These are phyloP conservation scores for Dioctria linearis DNA, from an alignment of 2,888 invertebrate genomes.

Conservation along the genomic window DNA sequence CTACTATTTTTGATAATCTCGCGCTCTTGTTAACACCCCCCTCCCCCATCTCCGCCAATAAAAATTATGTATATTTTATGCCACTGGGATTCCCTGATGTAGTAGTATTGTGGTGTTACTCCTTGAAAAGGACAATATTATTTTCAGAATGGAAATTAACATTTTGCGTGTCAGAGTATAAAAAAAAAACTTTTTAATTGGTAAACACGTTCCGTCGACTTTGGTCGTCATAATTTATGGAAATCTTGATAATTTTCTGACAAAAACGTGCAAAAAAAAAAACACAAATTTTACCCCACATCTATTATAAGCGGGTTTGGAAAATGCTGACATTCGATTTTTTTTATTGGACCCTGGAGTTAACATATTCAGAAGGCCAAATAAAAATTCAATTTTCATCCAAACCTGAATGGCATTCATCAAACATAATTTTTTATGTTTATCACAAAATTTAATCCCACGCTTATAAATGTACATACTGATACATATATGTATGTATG, in stretches of 20 bases:
- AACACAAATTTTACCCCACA: too few species aligned
- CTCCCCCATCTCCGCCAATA: too few species aligned
- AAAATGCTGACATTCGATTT: constrained; percentile 2
- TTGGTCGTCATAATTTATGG: constrained; percentile 28
- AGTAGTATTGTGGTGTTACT: too few species aligned
- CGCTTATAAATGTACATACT: constrained; percentile 33
- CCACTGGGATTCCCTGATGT: too few species aligned
- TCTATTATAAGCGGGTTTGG: constrained; percentile 3
- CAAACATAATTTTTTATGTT: constrained; percentile 51
- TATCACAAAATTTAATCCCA: constrained; percentile 46
- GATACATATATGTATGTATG: neutral
- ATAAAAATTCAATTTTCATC: constrained; percentile 42
- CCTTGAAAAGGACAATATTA: neutral
- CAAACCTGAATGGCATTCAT: constrained; percentile 38
- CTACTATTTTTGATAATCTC: neutral
- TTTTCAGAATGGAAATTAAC: constrained; percentile 10
- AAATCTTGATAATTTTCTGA: constrained; percentile 27
- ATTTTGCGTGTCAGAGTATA: constrained; percentile 18
- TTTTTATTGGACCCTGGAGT: neutral
- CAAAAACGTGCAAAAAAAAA: constrained; percentile 8
- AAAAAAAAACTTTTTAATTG: constrained; percentile 36
- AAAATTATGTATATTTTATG: too few species aligned
- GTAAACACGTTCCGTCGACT: constrained; percentile 9
- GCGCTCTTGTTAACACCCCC: neutral
- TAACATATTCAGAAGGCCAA: neutral